A percentile compares a stretch with the other conserved stretches of the same genome.
These are phyloP conservation scores for Cylloceria caligata DNA, from an alignment of 2,888 invertebrate genomes.

Conservation along the genomic window DNA sequence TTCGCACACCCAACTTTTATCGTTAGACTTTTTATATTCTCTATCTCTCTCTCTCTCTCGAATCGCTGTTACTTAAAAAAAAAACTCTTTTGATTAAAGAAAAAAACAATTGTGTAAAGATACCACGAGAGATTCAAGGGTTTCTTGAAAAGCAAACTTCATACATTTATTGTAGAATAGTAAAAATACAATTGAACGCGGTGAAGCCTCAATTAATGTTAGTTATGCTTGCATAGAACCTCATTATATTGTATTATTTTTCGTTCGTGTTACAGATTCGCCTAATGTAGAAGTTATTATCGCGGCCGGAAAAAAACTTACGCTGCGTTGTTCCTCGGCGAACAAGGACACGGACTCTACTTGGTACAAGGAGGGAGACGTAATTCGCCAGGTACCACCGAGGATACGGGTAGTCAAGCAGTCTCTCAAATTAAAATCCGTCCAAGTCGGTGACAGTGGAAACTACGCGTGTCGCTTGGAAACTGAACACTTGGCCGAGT, in stretches of 20 bases:
- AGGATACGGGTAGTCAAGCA: slow-evolving; percentile 77
- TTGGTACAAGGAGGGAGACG: slow-evolving; percentile 80
- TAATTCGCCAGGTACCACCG: slow-evolving; percentile 68
- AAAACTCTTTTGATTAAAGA: too few relatives aligned
- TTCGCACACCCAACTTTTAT: too few relatives aligned
- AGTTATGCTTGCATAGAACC: not conserved
- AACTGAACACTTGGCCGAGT: slow-evolving; percentile 70
- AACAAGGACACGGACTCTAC: slow-evolving; percentile 69
- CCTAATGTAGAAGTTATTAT: slow-evolving; percentile 74
- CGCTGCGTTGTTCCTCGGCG: slow-evolving; percentile 75
- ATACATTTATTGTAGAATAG: not conserved
- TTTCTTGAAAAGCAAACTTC: too few relatives aligned
- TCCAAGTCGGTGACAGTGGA: slow-evolving; percentile 77
- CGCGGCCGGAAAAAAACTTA: slow-evolving; percentile 77
- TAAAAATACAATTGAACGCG: not conserved
- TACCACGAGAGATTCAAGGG: too few relatives aligned
- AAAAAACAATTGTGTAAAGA: not conserved
- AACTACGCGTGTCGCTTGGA: slow-evolving; percentile 77
- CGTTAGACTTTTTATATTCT: too few relatives aligned
- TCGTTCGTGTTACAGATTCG: slow-evolving; percentile 71
- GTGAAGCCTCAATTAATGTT: not conserved
- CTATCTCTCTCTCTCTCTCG: too few relatives aligned
- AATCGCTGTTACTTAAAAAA: too few relatives aligned
- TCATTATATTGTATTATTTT: not conserved
- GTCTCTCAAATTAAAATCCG: slow-evolving; percentile 76